Base-by-base conservation (phyloP, 2,888 invertebrate genomes). In the Pyrochroa serraticornis region DNA sequence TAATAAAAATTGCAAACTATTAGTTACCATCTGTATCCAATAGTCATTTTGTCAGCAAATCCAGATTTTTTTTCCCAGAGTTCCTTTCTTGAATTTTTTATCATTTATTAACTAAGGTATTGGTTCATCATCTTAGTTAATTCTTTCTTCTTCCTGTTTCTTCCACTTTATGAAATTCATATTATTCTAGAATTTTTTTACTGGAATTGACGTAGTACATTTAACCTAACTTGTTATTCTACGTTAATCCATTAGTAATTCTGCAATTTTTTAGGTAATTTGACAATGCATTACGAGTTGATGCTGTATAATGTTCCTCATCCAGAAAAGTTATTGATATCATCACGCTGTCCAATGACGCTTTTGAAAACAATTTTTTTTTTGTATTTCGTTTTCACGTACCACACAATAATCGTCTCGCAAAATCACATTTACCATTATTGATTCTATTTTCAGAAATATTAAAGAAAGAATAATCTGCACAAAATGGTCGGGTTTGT, bases 1-100 rank as follows among this genome's bases (percentile, higher is more conserved):
- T 90, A 63, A 85, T 84, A 72, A 88, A 92, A 72, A 87, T 87
- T 47, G 91, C 90, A 38, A 92, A 84, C 89, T 91, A 92, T 3
- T 92, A 80, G 75, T 89, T 89, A 3, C 88, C 91, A 58, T 91
- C 86, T 2, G 45, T 51, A 35, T 62, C n/a, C 62, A 9, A 62
- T 59, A 6, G 62, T 56, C 59, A 62, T 59, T 12, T 90, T 90
- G 77, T 89, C 89, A 54, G 85, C 86, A 66, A 87, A 81, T 9
- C 84, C 81, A n/a, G 72, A 69, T 39, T 81, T 71, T 32, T 34
- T 74, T 70, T 14, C 71, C 72, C 68, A 86, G 83, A 68, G 84
- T 80, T 6, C 85, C 83, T 71, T 87, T 88, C 82, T 87, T 87
- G 22, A 22, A 22, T 44, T 10, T 8, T 8, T 9, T 44, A 30